phyloP scores from a whole-genome alignment of 1,140 invertebrate genomes.

The Leptinotarsa defecta region DNA sequence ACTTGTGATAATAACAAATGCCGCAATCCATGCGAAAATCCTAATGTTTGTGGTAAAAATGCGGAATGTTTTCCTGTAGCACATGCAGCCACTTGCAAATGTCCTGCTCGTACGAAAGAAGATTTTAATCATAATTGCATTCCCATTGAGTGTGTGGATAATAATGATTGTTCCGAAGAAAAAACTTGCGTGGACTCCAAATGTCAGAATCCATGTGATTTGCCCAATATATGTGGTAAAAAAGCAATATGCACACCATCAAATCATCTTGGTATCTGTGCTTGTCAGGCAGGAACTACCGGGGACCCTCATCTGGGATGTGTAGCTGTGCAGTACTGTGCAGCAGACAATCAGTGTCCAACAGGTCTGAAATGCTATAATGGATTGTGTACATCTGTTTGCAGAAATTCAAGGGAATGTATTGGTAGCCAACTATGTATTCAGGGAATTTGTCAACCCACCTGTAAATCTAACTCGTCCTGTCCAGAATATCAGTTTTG shows the following conservation, averaged over 20 bases:
- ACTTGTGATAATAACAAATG: conserved; percentile 78
- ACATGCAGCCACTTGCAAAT: conserved; percentile 75
- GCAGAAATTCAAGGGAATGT: conserved; percentile 77
- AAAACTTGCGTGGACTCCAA: conserved; percentile 79
- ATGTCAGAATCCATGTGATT: conserved; percentile 79
- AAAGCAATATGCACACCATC: conserved; percentile 73
- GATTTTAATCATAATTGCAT: conserved; percentile 73
- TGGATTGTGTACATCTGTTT: conserved; percentile 78
- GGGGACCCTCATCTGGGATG: conserved; percentile 85
- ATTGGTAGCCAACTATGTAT: conserved; percentile 81
- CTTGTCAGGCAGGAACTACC: conserved; percentile 78
- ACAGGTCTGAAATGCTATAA: conserved; percentile 79
- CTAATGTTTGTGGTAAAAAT: conserved; percentile 72
- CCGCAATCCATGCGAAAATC: conserved; percentile 75
- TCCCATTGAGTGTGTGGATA: conserved; percentile 77
- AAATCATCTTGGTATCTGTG: conserved; percentile 79
- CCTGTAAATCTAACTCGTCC: conserved; percentile 73
- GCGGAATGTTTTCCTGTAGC: conserved; percentile 71
- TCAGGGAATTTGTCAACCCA: conserved; percentile 77
- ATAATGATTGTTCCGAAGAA: conserved; percentile 72
- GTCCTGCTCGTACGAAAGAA: conserved; percentile 74
- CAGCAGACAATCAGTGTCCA: conserved; percentile 75
- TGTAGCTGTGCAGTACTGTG: conserved; percentile 78
- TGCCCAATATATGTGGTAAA: conserved; percentile 80
- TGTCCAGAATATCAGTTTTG: conserved; percentile 84